phyloP scores from a whole-genome alignment of 2,888 invertebrate genomes.

The Apotomis turbidana region DNA sequence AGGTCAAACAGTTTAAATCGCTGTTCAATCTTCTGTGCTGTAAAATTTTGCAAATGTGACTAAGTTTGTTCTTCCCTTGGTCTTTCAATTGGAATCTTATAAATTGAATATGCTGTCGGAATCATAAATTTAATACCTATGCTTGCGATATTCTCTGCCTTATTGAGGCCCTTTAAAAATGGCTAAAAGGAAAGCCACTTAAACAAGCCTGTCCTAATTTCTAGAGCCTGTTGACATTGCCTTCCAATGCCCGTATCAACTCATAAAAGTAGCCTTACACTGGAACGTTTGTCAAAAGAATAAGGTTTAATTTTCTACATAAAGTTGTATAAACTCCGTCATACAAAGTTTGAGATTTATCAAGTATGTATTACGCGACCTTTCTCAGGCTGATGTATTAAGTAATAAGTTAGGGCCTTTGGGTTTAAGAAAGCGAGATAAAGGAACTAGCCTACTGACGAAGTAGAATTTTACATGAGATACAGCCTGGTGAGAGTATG shows the following conservation, averaged over 20 bases:
- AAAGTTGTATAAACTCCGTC: background rate
- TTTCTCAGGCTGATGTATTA: background rate
- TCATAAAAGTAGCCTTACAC: too few species aligned
- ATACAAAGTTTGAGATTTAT: constrained; percentile 10
- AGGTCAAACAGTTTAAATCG: too few species aligned
- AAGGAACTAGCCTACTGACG: too few species aligned
- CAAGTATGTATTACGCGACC: constrained; percentile 14
- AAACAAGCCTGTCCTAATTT: constrained; percentile 11
- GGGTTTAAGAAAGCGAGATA: background rate
- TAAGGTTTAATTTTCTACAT: background rate
- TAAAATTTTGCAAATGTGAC: too few species aligned
- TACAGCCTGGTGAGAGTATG: too few species aligned
- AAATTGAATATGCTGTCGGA: too few species aligned
- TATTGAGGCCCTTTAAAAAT: background rate
- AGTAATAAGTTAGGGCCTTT: background rate
- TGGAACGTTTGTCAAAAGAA: too few species aligned
- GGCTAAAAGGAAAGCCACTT: constrained; percentile 2
- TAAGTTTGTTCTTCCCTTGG: too few species aligned
- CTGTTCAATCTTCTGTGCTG: too few species aligned
- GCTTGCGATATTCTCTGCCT: background rate
- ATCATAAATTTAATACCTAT: background rate
- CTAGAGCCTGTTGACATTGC: constrained; percentile 19
- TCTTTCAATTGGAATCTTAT: too few species aligned
- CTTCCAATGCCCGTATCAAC: background rate
- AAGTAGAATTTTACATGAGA: too few species aligned